Conservation (phyloP, 1,140 invertebrate genomes). For the Listronotus bonariensis region DNA sequence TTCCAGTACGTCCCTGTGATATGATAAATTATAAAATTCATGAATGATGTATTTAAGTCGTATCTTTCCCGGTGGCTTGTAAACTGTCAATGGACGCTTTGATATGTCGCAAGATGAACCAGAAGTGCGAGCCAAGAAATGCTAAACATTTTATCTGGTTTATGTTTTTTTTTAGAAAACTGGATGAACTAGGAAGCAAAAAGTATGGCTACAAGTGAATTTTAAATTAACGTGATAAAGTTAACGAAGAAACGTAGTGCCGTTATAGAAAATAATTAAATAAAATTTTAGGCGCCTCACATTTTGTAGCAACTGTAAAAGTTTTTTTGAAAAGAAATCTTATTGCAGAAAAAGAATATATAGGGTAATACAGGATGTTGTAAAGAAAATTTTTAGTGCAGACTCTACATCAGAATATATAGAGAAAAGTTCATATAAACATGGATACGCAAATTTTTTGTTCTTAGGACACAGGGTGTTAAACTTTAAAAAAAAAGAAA, state of each 20-base stretch:
- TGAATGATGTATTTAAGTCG: slow-evolving; percentile 27
- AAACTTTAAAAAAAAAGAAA: no score
- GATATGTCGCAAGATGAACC: slow-evolving; percentile 28
- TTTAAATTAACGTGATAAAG: slow-evolving; percentile 3
- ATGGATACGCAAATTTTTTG: no score
- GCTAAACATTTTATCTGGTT: slow-evolving; percentile 24
- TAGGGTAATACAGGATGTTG: no score
- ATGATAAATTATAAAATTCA: slow-evolving; percentile 27
- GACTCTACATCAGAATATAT: no score
- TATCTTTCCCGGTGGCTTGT: slow-evolving; percentile 27
- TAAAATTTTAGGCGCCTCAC: no score
- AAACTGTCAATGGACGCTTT: slow-evolving; percentile 28
- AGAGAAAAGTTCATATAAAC: no score
- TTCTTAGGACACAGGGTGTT: no score
- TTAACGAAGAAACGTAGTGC: not conserved
- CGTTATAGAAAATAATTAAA: no score
- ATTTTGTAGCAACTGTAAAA: no score
- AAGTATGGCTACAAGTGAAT: not conserved
- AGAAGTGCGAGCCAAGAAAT: slow-evolving; percentile 20
- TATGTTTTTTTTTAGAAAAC: slow-evolving; percentile 8
- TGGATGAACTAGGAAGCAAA: slow-evolving; percentile 21
- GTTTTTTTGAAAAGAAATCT: no score
- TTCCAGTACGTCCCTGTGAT: slow-evolving; percentile 3
- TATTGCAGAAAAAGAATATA: no score
- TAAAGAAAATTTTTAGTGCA: no score